Percentiles rank a stretch among this genome's conserved stretches.
Evolutionary conservation across 2,888 invertebrate species (phyloP).

Genomic region (Ectemnius continuus): DNA sequence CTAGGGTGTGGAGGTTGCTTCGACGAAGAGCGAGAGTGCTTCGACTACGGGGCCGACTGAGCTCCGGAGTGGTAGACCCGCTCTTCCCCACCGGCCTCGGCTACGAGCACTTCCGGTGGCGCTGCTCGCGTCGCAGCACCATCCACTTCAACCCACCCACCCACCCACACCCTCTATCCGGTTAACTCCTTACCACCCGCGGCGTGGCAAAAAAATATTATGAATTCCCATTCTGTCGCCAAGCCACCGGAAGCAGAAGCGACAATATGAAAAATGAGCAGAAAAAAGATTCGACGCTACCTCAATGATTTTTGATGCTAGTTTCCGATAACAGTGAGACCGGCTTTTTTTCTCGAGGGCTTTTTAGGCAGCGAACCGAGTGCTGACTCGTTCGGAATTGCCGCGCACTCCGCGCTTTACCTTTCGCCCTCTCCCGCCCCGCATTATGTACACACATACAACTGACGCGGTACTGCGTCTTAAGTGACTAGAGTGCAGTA

Average conservation of each 20-base stretch:
- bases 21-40: slow-evolving; percentile 8
- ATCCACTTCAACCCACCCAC: slow-evolving; percentile 64
- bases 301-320: slow-evolving; percentile 34
- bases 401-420: not conserved
- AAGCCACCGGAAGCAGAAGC: not conserved
- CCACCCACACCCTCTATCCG: slow-evolving; percentile 49
- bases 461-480: not conserved
- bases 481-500: slow-evolving; percentile 5
- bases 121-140: slow-evolving; percentile 51
- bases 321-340: not conserved
- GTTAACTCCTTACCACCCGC: slow-evolving; percentile 64
- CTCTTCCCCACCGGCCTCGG: slow-evolving; percentile 11
- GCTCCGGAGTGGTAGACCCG: too few species aligned
- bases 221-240: slow-evolving; percentile 52
- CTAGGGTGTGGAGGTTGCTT: slow-evolving; percentile 1
- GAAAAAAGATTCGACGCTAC: slow-evolving; percentile 47
- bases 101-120: slow-evolving; percentile 57
- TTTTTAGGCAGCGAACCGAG: too few species aligned
- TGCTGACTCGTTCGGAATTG: not conserved
- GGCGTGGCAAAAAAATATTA: slow-evolving; percentile 53
- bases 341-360: not conserved
- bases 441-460: too few species aligned
- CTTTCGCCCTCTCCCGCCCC: not conserved
- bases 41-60: too few species aligned
- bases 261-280: slow-evolving; percentile 9